Conservation (phyloP, 2,888 invertebrate species). For the Kuschelorhynchus macadamiae region DNA sequence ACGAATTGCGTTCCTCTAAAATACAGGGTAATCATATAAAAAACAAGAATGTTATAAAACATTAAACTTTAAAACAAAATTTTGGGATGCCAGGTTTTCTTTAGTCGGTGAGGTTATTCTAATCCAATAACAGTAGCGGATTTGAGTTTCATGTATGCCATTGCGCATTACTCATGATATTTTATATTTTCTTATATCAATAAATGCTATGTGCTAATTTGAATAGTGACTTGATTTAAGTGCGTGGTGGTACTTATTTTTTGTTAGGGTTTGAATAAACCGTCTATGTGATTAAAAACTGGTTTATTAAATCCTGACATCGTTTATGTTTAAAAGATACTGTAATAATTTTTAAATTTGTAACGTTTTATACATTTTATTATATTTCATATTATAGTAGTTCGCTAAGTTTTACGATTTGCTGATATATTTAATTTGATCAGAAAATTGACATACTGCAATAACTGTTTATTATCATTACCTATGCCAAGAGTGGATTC, state of each 20-base stretch:
- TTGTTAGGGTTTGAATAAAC: constrained; percentile 8
- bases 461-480: too few species aligned
- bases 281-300: not conserved
- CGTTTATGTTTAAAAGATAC: constrained; percentile 11
- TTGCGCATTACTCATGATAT: too few species aligned
- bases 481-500: too few species aligned
- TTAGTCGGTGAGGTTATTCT: too few species aligned
- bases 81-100: too few species aligned
- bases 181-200: constrained; percentile 24
- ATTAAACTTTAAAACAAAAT: too few species aligned
- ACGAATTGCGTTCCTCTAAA: too few species aligned
- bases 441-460: not conserved
- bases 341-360: constrained; percentile 28
- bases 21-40: too few species aligned
- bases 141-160: too few species aligned
- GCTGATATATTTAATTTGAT: constrained; percentile 21
- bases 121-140: too few species aligned
- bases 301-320: constrained; percentile 9
- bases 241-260: constrained; percentile 35
- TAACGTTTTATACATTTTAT: constrained; percentile 42
- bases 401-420: constrained; percentile 37
- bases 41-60: too few species aligned
- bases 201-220: constrained; percentile 3
- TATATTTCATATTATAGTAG: constrained; percentile 34
- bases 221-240: constrained; percentile 1